Evolutionary conservation across 1,140 invertebrate species (phyloP).

Genomic region (Drosophila kanapiae): DNA sequence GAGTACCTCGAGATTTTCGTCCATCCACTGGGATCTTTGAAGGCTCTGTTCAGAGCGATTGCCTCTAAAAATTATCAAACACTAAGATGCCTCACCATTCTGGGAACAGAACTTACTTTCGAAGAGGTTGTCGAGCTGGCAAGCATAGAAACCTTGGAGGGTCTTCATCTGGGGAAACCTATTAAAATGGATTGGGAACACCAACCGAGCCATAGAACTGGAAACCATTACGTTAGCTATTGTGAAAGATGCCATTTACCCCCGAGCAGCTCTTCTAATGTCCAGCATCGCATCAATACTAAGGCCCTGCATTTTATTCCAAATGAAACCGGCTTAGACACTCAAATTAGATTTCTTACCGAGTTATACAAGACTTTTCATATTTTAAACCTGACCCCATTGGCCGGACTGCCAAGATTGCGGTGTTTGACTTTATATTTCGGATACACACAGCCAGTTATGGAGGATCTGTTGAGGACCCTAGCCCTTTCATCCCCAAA

Average conservation of each 20-base stretch:
- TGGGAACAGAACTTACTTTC: background rate
- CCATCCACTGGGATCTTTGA: constrained; percentile 4
- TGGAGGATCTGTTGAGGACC: background rate
- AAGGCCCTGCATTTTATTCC: background rate
- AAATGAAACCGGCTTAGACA: background rate
- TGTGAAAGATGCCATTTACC: constrained; percentile 1
- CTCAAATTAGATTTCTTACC: background rate
- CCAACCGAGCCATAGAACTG: background rate
- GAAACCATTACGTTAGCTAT: constrained; percentile 3
- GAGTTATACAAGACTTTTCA: background rate
- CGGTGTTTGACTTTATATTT: background rate
- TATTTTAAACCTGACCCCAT: background rate
- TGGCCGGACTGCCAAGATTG: background rate
- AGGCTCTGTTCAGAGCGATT: background rate
- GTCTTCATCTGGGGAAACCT: background rate
- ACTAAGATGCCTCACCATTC: background rate
- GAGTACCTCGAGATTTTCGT: background rate
- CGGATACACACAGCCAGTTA: background rate
- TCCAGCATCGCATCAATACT: background rate
- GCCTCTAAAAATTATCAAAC: background rate
- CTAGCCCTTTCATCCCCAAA: background rate
- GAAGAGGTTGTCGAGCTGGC: background rate
- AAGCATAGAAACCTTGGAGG: background rate
- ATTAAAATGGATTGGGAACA: background rate
- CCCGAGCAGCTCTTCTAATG: background rate